phyloP scores from a whole-genome alignment of 92 coral and sea anemone genomes.

The Bergia sp. region DNA sequence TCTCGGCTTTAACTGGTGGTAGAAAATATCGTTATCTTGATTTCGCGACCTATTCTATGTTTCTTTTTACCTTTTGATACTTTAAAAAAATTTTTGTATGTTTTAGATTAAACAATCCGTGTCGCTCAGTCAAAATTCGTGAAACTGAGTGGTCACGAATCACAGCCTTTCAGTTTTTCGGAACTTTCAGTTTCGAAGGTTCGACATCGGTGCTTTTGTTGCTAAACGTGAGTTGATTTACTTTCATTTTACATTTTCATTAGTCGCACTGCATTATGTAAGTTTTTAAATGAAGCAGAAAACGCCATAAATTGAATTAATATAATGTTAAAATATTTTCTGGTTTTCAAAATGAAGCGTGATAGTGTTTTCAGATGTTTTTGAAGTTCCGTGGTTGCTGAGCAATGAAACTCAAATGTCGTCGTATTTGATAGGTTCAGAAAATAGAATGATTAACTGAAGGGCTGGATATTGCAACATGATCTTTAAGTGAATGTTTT shows the following conservation, averaged over 20 bases:
- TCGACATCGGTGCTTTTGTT: background rate
- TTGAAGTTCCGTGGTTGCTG: background rate
- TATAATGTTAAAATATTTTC: background rate
- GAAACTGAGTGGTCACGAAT: slow-evolving; percentile 13
- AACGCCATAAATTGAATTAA: background rate
- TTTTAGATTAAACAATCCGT: background rate
- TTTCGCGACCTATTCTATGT: background rate
- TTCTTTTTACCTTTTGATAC: background rate
- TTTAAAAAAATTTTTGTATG: too few species aligned
- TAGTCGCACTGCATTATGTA: background rate
- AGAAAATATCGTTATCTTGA: background rate
- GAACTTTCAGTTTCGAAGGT: slow-evolving; percentile 15
- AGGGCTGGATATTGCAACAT: too few species aligned
- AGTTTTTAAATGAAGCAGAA: background rate
- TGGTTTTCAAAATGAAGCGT: background rate
- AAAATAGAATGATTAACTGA: too few species aligned
- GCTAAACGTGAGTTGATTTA: background rate
- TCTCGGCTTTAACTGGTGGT: background rate
- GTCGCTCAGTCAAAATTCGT: slow-evolving; percentile 1
- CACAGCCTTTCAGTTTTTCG: background rate
- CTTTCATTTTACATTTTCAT: background rate
- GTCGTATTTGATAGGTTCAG: background rate
- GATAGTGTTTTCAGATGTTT: background rate
- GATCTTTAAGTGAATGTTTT: too few species aligned
- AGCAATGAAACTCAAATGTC: background rate